A percentile compares a stretch with the other conserved stretches of the same genome.
These are phyloP conservation scores for Sinocyclocheilus anshuiensis DNA, from an alignment of 2,113 vertebrate genomes.

Conservation along the genomic window DNA sequence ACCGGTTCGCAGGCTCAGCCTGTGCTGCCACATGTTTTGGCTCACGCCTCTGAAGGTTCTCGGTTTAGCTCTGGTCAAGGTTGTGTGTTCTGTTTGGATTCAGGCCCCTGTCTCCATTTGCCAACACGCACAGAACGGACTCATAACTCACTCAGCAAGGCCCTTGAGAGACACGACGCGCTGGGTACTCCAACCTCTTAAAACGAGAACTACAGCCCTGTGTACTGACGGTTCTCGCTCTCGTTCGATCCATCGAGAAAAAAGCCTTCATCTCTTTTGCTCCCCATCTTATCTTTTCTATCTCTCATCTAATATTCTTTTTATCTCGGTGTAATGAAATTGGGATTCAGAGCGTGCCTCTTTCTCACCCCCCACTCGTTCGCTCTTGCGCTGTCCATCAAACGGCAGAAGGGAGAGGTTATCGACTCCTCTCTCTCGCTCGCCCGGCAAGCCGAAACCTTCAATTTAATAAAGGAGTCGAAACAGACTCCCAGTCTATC, in stretches of 20 bases:
- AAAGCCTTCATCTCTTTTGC: constrained; percentile 26
- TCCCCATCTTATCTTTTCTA: constrained; percentile 32
- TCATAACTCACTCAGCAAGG: constrained; percentile 62
- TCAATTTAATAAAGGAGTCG: constrained; percentile 40
- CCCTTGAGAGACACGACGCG: constrained; percentile 19
- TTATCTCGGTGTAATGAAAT: constrained; percentile 35
- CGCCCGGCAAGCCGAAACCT: constrained; percentile 17
- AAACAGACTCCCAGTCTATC: constrained; percentile 44
- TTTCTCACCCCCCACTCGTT: not conserved
- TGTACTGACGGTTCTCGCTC: not conserved
- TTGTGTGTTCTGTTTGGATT: constrained; percentile 61
- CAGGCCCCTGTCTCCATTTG: constrained; percentile 54
- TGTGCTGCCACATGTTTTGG: constrained; percentile 57
- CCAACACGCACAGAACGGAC: constrained; percentile 68
- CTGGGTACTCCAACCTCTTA: constrained; percentile 44
- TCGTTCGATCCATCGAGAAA: constrained; percentile 8
- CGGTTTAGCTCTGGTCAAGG: constrained; percentile 66
- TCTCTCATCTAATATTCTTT: constrained; percentile 50
- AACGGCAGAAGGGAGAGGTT: constrained; percentile 33
- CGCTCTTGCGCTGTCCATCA: constrained; percentile 33
- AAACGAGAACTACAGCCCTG: not conserved
- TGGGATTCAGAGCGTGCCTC: constrained; percentile 15
- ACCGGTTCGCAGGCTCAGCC: constrained; percentile 39
- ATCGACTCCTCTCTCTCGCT: constrained; percentile 2
- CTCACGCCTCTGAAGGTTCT: constrained; percentile 47